Evolutionary conservation across 2,113 vertebrate genomes (phyloP).

Genomic region (Catharus bicknelli): DNA sequence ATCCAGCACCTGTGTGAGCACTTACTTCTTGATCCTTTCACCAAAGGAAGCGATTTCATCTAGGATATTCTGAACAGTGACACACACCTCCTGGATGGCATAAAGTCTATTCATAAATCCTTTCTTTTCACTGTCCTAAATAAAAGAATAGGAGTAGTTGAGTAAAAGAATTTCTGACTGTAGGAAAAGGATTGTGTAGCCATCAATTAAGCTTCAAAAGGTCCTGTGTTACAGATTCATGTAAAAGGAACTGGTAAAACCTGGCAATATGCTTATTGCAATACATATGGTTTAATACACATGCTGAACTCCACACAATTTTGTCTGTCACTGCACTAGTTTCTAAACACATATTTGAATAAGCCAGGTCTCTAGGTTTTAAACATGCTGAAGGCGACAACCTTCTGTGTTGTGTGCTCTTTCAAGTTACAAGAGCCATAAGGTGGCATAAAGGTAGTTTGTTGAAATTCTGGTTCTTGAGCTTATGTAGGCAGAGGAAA

Average conservation of each 20-base stretch:
- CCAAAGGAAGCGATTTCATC: slow-evolving; percentile 95
- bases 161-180: background rate
- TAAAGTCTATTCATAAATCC: slow-evolving; percentile 98
- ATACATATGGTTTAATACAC: background rate
- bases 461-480: background rate
- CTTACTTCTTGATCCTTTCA: slow-evolving; percentile 99
- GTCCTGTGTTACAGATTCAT: rapidly evolving
- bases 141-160: slow-evolving; percentile 16
- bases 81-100: slow-evolving; percentile 97
- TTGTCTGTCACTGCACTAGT: background rate
- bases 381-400: background rate
- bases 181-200: background rate
- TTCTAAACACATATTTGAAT: background rate
- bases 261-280: background rate
- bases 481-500: background rate
- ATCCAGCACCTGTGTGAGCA: slow-evolving; percentile 5
- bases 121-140: slow-evolving; percentile 94
- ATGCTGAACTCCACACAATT: background rate
- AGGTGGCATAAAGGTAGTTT: background rate
- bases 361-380: background rate
- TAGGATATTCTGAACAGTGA: slow-evolving; percentile 94
- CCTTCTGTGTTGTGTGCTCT: background rate
- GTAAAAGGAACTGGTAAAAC: background rate
- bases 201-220: background rate
- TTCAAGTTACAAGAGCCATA: background rate